A percentile compares a stretch with the other conserved stretches of the same genome.
These are phyloP conservation scores for Chromis chromis DNA, from an alignment of 2,797 vertebrate species.

Conservation along the genomic window DNA sequence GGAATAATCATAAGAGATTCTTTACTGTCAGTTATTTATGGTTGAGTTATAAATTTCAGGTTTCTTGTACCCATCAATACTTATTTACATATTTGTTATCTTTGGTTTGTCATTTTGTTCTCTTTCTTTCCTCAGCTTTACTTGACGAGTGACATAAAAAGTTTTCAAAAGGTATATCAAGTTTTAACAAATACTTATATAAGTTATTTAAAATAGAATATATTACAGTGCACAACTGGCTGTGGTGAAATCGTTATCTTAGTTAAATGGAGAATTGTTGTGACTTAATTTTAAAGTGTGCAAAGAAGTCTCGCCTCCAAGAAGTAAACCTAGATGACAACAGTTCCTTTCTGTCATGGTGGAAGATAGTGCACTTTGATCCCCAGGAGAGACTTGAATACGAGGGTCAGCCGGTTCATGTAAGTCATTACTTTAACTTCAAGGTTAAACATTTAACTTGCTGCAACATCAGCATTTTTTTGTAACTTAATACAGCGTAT, in stretches of 20 bases:
- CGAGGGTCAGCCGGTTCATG: constrained; percentile 89
- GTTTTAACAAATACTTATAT: not conserved
- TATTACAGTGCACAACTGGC: not conserved
- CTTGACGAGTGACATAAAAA: constrained; percentile 89
- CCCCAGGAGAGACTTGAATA: constrained; percentile 91
- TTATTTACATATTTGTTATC: not conserved
- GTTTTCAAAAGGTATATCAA: constrained; percentile 80
- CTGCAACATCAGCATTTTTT: not conserved
- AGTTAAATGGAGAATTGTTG: constrained; percentile 2
- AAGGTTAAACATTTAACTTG: constrained; percentile 20
- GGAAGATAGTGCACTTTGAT: constrained; percentile 87
- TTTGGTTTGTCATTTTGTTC: not conserved
- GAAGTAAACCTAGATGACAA: constrained; percentile 86
- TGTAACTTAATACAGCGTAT: not conserved
- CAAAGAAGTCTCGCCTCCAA: constrained; percentile 89
- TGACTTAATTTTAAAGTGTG: constrained; percentile 62
- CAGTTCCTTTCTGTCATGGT: constrained; percentile 84
- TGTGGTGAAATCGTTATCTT: not conserved
- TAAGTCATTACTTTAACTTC: constrained; percentile 73
- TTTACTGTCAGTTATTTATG: no score
- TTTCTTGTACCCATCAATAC: not conserved
- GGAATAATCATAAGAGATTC: no score
- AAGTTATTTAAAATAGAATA: not conserved
- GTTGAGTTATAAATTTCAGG: not conserved
- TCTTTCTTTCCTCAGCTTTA: constrained; percentile 84